These are phyloP conservation scores for Zhuqinia jingwanae DNA, from an alignment of 2,888 invertebrate species.

Conservation along the genomic window DNA sequence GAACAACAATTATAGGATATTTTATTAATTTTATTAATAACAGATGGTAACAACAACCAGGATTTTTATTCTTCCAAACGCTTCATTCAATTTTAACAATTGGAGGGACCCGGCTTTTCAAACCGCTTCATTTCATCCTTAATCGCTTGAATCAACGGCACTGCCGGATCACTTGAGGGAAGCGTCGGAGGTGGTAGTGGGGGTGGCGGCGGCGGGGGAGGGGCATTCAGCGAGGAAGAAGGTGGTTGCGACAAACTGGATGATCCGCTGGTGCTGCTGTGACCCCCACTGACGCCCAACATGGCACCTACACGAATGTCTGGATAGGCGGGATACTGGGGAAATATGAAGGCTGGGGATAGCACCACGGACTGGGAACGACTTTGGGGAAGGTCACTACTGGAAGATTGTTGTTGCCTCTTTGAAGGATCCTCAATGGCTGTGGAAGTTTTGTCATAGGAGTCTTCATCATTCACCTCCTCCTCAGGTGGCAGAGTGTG, in stretches of 20 bases:
- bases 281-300: background rate
- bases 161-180: slow-evolving; percentile 85
- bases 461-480: slow-evolving; percentile 60
- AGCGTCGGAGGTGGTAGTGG: slow-evolving; percentile 81
- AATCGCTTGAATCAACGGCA: slow-evolving; percentile 92
- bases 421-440: slow-evolving; percentile 33
- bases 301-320: slow-evolving; percentile 73
- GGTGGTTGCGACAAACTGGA: background rate
- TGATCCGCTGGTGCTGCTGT: slow-evolving; percentile 40
- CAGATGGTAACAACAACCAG: too few species aligned
- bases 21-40: too few species aligned
- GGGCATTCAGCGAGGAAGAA: background rate
- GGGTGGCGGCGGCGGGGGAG: slow-evolving; percentile 4
- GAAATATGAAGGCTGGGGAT: slow-evolving; percentile 75
- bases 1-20: too few species aligned
- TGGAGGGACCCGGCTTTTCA: slow-evolving; percentile 69
- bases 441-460: slow-evolving; percentile 66
- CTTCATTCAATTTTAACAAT: too few species aligned
- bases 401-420: background rate
- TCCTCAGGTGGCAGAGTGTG: slow-evolving; percentile 17
- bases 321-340: slow-evolving; percentile 78
- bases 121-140: slow-evolving; percentile 85
- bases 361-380: slow-evolving; percentile 30
- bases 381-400: too few species aligned
- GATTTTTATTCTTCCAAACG: too few species aligned